Evolutionary conservation across 2,113 vertebrate species (phyloP), one percentile per base, ranked within the genome.

Genomic region (Sinocyclocheilus anshuiensis): DNA sequence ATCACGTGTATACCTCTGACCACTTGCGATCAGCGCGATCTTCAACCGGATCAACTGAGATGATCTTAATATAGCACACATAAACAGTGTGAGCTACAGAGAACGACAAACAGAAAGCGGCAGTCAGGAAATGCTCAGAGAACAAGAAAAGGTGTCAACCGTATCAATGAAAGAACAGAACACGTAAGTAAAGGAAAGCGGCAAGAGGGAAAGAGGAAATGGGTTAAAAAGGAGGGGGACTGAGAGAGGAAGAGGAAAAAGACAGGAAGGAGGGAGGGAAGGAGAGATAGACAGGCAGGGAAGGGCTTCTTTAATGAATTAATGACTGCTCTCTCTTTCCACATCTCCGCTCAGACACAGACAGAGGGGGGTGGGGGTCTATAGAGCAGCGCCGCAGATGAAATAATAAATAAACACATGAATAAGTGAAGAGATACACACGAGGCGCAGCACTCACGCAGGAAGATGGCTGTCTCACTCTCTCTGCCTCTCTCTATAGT

Each of bases 381-480:
- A 65, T 53, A 65, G 81, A 88, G 80, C 82, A 87, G 85, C 65
- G 29, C 26, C 48, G 78, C 61, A 87, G 84, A 92, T 91, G 92
- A 95, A 95, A 95, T 95, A 94, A 95, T 94, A 94, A 94, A 95
- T 95, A 95, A 94, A 94, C 91, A 91, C 92, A 95, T 95, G 91
- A 95, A 94, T 95, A 94, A 95, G 92, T 93, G 92, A 95, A 90
- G 90, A 95, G 91, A 93, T 93, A 89, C 91, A 93, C 90, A 95
- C 90, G 92, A 94, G 91, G 92, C 88, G 48, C 74, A 89, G 91
- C 91, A 83, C 91, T 92, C 91, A 81, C 61, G 90, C 92, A 92
- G 88, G 89, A 81, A 90, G 84, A 75, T 74, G 87, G 78, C 57
- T 69, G 76, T 89, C 88, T 86, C 76, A 67, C 55, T 63, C 55